Conservation (phyloP, 2,888 invertebrate genomes). For the Trisateles emortualis region DNA sequence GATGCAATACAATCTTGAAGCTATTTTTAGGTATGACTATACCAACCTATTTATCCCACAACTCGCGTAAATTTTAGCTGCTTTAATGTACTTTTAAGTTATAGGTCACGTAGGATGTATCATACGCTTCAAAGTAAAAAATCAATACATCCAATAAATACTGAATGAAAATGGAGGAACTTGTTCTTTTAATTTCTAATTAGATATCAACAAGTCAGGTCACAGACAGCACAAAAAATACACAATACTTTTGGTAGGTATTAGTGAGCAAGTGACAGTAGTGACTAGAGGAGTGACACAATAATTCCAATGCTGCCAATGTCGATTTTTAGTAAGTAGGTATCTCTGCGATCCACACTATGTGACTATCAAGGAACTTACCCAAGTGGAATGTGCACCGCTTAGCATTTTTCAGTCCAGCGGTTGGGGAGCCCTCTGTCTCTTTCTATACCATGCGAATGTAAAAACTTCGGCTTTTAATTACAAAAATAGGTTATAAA, state of each 20-base stretch:
- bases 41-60: slow-evolving; percentile 43
- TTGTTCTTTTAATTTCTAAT: slow-evolving; percentile 18
- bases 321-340: too few species aligned
- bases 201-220: slow-evolving; percentile 14
- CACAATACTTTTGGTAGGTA: background rate
- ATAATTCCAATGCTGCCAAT: background rate
- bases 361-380: too few species aligned
- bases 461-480: too few species aligned
- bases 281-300: too few species aligned
- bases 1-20: slow-evolving; percentile 80
- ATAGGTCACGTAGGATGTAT: background rate
- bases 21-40: slow-evolving; percentile 84
- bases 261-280: too few species aligned
- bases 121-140: slow-evolving; percentile 17
- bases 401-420: too few species aligned
- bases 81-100: background rate
- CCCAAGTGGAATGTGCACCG: too few species aligned
- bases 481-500: too few species aligned
- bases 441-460: too few species aligned
- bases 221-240: background rate
- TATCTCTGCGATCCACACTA: too few species aligned
- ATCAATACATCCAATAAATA: slow-evolving; percentile 33
- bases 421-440: too few species aligned
- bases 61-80: slow-evolving; percentile 14
- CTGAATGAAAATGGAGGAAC: slow-evolving; percentile 20